Base-by-base conservation (phyloP, 2,797 vertebrate genomes). In the Gallinago stenura region DNA sequence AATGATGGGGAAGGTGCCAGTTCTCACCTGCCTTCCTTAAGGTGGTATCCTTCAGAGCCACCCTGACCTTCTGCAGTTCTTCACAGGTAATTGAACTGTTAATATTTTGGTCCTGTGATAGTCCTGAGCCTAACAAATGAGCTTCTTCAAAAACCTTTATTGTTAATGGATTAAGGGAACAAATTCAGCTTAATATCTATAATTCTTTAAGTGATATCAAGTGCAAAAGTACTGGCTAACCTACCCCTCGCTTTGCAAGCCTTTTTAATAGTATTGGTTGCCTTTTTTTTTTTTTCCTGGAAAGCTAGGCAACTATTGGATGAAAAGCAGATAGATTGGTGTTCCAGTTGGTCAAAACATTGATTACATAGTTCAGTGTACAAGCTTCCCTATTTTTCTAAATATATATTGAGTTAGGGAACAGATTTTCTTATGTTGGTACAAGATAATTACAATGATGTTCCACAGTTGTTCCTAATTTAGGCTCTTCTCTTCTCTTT, bases 141-240 rank as follows among this genome's bases (percentile, higher is more conserved):
- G 61, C 70, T 83, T 88, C 83, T 94, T 83, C 76, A 87, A 72
- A 95, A 87, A 10, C 41, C 54, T 51, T 25, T 81, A 48, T 33
- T 65, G 37, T 73, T 78, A 90, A 86, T 89, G 85, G 64, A 73
- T 87, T 90, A 88, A 86, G 62, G 43, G 76, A 76, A 87, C 58
- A 89, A 83, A 87, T 87, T 46, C 19, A 43, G n/a, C 18, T 12
- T 50, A 62, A 35, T 79, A 56, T 43, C 68, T 90, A 3, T 83
- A 50, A 56, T 69, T 88, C 58, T 93, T 24, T 46, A 41, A 28
- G 50, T n/a, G 33, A 17, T 79, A 57, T 3, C 5, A 3, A 83
- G 25, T 56, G 56, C 60, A 66, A 48, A 41, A 54, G 26, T 68
- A 26, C 68, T 70, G 89, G 28, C 33, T 75, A 87, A 69, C 56